These are phyloP conservation scores for Myiopsitta monachus DNA, from an alignment of 2,113 vertebrate species.

Conservation along the genomic window DNA sequence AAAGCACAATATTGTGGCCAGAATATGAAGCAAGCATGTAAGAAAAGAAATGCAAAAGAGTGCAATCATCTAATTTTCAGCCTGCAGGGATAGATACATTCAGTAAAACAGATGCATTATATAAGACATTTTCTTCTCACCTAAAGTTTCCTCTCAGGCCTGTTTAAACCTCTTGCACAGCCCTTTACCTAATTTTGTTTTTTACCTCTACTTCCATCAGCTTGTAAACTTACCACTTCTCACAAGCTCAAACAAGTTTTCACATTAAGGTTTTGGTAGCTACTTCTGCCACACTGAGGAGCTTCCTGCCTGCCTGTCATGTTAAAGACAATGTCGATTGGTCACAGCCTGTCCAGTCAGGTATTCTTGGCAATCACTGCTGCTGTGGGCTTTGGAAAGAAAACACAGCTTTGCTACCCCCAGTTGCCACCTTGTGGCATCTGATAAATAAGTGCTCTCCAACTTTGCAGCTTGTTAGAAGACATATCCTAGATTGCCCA, in stretches of 20 bases:
- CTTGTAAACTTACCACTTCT: neutral
- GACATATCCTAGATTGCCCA: neutral
- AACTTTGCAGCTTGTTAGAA: neutral
- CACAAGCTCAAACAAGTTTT: neutral
- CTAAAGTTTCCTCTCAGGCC: neutral
- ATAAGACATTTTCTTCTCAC: neutral
- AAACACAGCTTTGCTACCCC: neutral
- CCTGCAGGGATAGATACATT: neutral
- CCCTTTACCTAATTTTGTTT: neutral
- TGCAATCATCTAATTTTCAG: neutral
- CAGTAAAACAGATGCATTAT: neutral
- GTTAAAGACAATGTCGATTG: neutral
- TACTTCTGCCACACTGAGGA: neutral
- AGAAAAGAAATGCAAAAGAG: neutral
- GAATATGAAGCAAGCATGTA: neutral
- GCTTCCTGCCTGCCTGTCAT: neutral
- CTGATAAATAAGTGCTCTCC: neutral
- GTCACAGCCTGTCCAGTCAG: neutral
- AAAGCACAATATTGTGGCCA: accelerated
- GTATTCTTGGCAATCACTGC: neutral
- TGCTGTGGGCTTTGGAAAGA: neutral
- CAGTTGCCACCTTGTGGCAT: neutral
- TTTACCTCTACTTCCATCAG: neutral
- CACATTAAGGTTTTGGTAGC: neutral
- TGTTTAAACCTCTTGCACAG: neutral